Evolutionary conservation across 2,113 vertebrate genomes (phyloP), one percentile per base, ranked within the genome.

Genomic region (Nicator chloris): DNA sequence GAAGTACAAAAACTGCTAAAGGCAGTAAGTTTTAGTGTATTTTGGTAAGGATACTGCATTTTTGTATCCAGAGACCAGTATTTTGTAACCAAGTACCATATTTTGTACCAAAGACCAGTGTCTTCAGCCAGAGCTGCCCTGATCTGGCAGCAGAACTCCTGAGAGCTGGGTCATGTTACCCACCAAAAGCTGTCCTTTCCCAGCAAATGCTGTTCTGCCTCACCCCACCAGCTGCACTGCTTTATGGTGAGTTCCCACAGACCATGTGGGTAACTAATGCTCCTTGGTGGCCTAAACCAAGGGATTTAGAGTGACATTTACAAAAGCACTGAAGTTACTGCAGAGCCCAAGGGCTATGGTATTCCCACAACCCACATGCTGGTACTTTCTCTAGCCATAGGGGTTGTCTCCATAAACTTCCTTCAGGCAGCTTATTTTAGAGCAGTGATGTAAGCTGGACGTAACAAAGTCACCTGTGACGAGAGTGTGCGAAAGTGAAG

Each of bases 221-320:
- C 53, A 33, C 39, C 53, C 31, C 2, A 1, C 6, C 42, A 71
- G 39, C n/a, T 4, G 2, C 3, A 2, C 8, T 4, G 5, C 54
- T 78, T 72, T 37, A 22, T n/a, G 39, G 11, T 53, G 63, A 23
- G 35, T 47, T 80, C 31, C 35, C 57, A 19, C 49, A 63, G 37
- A 51, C 10, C 4, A 1, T 15, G 8, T 39, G 42, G 44, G 31
- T 69, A 60, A 47, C 22, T 31, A n/a, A 40, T 17, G 31, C 33
- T 39, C 27, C 37, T 82, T 10, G 3, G 23, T 51, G 11, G 33
- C 61, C 27, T 31, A 28, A 61, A 73, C 2, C 3, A n/a, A 61
- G 61, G 21, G 75, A 70, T 61, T 78, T 47, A 51, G 39, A 53
- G 17, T 2, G 3, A 39, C 4, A 28, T 65, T 78, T 94, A 56